Conservation (phyloP, 2,888 invertebrate genomes). For the Xylocampa areola region DNA sequence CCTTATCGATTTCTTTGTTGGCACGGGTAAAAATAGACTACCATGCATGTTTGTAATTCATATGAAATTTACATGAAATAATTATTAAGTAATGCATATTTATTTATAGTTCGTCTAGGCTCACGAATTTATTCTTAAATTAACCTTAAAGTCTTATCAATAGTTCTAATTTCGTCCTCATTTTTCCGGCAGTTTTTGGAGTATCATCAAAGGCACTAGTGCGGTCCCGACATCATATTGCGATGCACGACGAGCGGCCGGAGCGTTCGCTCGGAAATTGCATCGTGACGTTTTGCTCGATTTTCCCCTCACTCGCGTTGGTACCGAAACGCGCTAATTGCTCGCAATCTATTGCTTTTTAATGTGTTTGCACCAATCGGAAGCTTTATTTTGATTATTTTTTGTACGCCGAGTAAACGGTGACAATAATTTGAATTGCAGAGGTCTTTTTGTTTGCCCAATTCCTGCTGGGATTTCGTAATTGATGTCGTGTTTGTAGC, state of each 20-base stretch:
- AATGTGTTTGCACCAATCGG: slow-evolving; percentile 75
- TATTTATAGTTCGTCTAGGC: no score
- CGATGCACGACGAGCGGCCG: slow-evolving; percentile 35
- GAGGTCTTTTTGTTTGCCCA: slow-evolving; percentile 34
- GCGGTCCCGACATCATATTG: slow-evolving; percentile 48
- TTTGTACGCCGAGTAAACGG: slow-evolving; percentile 60
- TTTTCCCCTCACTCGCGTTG: slow-evolving; percentile 52
- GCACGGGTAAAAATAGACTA: not conserved
- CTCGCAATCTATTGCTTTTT: slow-evolving; percentile 82
- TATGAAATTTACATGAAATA: no score
- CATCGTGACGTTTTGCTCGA: slow-evolving; percentile 67
- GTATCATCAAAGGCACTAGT: slow-evolving; percentile 36
- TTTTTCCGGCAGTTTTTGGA: slow-evolving; percentile 27
- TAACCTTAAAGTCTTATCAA: slow-evolving; percentile 21
- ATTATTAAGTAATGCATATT: no score
- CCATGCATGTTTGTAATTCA: no score
- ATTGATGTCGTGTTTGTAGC: slow-evolving; percentile 31
- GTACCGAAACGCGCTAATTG: slow-evolving; percentile 75
- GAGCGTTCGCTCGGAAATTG: slow-evolving; percentile 71
- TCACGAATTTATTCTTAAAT: slow-evolving; percentile 13
- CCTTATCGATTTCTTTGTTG: slow-evolving; percentile 9
- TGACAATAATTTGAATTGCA: slow-evolving; percentile 63
- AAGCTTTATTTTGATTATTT: slow-evolving; percentile 65
- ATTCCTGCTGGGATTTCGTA: slow-evolving; percentile 28
- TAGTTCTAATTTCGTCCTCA: slow-evolving; percentile 23